Percentiles rank a stretch among this genome's conserved stretches.
Evolutionary conservation across 2,113 vertebrate species (phyloP).

Genomic region (Diphyllodes magnificus): DNA sequence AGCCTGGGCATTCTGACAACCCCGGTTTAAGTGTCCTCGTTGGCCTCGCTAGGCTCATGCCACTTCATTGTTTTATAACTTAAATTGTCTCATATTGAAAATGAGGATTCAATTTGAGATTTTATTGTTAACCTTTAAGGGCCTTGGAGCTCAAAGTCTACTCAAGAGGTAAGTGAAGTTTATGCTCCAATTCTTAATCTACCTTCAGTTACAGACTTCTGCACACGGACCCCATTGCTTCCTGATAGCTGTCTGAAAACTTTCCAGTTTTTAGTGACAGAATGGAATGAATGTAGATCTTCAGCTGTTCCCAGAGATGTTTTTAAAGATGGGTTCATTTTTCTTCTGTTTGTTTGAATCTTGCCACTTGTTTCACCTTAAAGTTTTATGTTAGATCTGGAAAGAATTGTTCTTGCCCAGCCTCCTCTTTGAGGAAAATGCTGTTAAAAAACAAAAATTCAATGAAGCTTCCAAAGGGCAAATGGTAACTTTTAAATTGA

Average conservation of each 20-base stretch:
- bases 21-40: constrained; percentile 68
- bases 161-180: constrained; percentile 68
- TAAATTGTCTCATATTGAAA: constrained; percentile 74
- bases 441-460: constrained; percentile 52
- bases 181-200: constrained; percentile 72
- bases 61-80: constrained; percentile 77
- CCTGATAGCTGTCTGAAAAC: constrained; percentile 51
- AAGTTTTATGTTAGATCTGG: constrained; percentile 8
- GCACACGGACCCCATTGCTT: not conserved
- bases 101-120: constrained; percentile 75
- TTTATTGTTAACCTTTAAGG: constrained; percentile 81
- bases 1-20: constrained; percentile 70
- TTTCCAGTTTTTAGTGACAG: not conserved
- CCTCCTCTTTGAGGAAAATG: constrained; percentile 34
- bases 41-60: constrained; percentile 75
- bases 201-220: constrained; percentile 64
- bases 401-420: constrained; percentile 21
- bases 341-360: constrained; percentile 41
- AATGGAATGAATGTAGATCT: not conserved
- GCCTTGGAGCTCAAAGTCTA: constrained; percentile 71
- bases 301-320: not conserved
- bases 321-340: constrained; percentile 35
- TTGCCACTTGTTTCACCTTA: constrained; percentile 33
- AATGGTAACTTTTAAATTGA: constrained; percentile 45
- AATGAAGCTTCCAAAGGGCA: constrained; percentile 38